Percentiles rank a stretch among this genome's conserved stretches.
phyloP scores from a whole-genome alignment of 2,113 vertebrate species.

The Rhabdornis inornatus region DNA sequence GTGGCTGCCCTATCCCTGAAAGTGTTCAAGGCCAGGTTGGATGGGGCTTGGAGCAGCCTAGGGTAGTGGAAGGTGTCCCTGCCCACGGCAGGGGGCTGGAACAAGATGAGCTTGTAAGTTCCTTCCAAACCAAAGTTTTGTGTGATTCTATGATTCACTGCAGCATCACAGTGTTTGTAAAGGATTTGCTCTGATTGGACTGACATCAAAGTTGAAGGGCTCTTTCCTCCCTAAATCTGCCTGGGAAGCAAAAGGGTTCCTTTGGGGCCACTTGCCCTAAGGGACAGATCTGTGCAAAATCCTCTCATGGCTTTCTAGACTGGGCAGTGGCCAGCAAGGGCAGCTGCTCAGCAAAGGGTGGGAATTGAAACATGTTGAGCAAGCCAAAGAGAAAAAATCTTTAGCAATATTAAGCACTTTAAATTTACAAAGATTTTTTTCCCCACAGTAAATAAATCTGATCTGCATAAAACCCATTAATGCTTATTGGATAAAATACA shows the following conservation, averaged over 20 bases:
- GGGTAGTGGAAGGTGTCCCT: neutral
- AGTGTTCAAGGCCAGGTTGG: neutral
- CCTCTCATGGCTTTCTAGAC: neutral
- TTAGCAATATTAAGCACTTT: neutral
- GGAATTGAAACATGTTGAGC: neutral
- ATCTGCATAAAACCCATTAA: neutral
- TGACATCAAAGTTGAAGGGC: neutral
- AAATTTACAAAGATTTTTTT: neutral
- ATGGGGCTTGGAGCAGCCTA: neutral
- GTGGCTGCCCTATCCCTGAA: neutral
- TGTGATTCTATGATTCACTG: neutral
- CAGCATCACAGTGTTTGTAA: neutral
- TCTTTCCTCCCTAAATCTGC: neutral
- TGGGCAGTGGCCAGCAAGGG: neutral
- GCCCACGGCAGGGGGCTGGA: neutral
- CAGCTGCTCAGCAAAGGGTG: neutral
- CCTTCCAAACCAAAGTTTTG: neutral
- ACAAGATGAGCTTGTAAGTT: neutral
- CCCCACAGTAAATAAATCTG: conserved; percentile 19
- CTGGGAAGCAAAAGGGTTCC: neutral
- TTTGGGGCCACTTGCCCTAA: neutral
- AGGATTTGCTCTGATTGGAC: neutral
- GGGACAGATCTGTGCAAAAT: neutral
- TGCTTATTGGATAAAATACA: neutral
- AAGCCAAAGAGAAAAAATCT: neutral